These are phyloP conservation scores for Dasysyrphus tricinctus DNA, from an alignment of 2,888 invertebrate species.

Conservation along the genomic window DNA sequence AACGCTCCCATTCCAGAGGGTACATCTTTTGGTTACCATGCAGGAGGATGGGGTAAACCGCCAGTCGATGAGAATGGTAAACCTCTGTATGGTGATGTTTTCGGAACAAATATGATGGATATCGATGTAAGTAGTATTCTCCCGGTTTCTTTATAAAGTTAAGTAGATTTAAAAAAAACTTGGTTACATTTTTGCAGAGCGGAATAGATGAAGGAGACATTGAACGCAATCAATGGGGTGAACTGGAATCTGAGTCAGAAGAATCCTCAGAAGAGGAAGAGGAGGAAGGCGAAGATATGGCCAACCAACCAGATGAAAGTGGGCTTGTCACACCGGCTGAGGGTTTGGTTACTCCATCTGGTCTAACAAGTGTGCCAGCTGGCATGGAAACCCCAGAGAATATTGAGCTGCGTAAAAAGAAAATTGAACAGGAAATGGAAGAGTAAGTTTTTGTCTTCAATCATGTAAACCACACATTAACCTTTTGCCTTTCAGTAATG, in stretches of 20 bases:
- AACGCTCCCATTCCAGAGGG: constrained; percentile 99
- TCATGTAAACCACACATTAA: neutral
- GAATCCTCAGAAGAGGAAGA: constrained; percentile 87
- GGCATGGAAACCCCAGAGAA: constrained; percentile 99
- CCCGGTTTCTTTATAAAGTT: too few relatives aligned
- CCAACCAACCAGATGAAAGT: constrained; percentile 87
- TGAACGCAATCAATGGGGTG: constrained; percentile 98
- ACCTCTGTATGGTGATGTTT: constrained; percentile 99
- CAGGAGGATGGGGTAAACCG: constrained; percentile 99
- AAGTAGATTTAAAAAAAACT: neutral
- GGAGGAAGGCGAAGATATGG: constrained; percentile 86
- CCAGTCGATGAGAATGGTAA: constrained; percentile 99
- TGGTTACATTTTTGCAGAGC: constrained; percentile 83
- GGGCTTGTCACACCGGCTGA: constrained; percentile 97
- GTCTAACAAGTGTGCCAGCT: constrained; percentile 94
- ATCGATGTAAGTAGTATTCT: constrained; percentile 86
- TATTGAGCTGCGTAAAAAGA: constrained; percentile 98
- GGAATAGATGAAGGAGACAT: constrained; percentile 93
- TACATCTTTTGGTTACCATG: constrained; percentile 99
- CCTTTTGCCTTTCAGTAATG: constrained; percentile 86
- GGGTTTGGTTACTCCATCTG: constrained; percentile 97
- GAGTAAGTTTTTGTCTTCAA: constrained; percentile 86
- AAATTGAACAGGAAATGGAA: constrained; percentile 98
- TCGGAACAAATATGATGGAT: constrained; percentile 91
- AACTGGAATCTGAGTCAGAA: constrained; percentile 93